These are phyloP conservation scores for Scalopus aquaticus DNA, from an alignment of 2,113 vertebrate species.

Conservation along the genomic window DNA sequence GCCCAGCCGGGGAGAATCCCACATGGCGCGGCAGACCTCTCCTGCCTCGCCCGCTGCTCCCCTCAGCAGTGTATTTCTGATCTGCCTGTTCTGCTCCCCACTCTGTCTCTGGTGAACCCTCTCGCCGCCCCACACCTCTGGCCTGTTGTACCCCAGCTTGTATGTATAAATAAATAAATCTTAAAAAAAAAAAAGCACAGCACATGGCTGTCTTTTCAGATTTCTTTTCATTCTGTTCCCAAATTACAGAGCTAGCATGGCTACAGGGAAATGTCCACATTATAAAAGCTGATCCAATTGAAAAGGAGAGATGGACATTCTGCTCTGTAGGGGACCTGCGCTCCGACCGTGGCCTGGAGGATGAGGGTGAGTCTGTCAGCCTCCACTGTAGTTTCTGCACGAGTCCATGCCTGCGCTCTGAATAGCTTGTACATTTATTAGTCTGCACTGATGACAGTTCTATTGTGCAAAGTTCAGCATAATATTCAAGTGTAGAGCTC, in stretches of 20 bases:
- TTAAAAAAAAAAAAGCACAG: too few species aligned
- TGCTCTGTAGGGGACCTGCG: not conserved
- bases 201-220: not conserved
- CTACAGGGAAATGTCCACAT: not conserved
- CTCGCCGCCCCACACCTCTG: too few species aligned
- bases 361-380: not conserved
- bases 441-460: slow-evolving; percentile 11
- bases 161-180: too few species aligned
- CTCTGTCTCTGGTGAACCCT: too few species aligned
- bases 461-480: not conserved
- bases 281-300: not conserved
- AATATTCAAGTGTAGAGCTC: not conserved
- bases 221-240: slow-evolving; percentile 25
- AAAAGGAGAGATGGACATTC: not conserved
- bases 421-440: slow-evolving; percentile 13
- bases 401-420: not conserved
- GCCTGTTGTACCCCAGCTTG: too few species aligned
- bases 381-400: not conserved
- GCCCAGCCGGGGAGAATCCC: too few species aligned
- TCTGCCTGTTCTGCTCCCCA: too few species aligned
- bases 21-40: too few species aligned
- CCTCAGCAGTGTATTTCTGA: too few species aligned
- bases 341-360: not conserved
- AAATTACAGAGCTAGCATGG: not conserved
- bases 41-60: too few species aligned